Conservation (phyloP, 1,140 invertebrate genomes). For the Rhyzopertha dominica region DNA sequence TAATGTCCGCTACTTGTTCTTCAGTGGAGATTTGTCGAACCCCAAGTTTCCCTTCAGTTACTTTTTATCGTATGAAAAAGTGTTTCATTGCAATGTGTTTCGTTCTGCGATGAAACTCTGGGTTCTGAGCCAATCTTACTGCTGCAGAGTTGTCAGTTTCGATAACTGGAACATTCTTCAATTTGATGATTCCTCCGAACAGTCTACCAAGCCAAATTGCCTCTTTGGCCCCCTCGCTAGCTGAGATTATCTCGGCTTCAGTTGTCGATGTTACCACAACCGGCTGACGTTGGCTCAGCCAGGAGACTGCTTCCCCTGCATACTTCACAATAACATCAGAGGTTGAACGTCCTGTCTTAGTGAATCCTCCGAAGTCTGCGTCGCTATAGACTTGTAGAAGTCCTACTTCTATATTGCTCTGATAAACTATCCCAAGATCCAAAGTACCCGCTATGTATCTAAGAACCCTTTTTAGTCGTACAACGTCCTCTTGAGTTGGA, state of each 20-base stretch:
- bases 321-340: conserved; percentile 35
- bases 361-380: no score
- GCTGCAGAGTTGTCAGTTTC: conserved; percentile 31
- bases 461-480: conserved; percentile 39
- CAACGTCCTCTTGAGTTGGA: conserved; percentile 35
- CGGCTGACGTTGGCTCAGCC: conserved; percentile 39
- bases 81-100: conserved; percentile 45
- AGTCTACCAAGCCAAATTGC: conserved; percentile 39
- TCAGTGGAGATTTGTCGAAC: no score
- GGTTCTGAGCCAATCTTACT: conserved; percentile 32
- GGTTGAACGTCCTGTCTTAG: conserved; percentile 35
- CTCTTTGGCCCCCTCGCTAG: no score
- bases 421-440: conserved; percentile 34
- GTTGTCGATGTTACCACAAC: no score
- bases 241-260: no score
- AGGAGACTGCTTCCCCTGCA: conserved; percentile 36
- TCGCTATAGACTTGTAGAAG: no score
- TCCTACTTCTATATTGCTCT: no score
- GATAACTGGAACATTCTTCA: conserved; percentile 19
- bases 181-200: conserved; percentile 23
- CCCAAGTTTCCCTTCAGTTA: no score
- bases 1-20: no score
- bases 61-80: conserved; percentile 40
- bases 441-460: conserved; percentile 36
- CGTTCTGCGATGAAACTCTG: conserved; percentile 42